phyloP scores from a whole-genome alignment of 2,888 invertebrate genomes.

The Drosophila nigritarsus region DNA sequence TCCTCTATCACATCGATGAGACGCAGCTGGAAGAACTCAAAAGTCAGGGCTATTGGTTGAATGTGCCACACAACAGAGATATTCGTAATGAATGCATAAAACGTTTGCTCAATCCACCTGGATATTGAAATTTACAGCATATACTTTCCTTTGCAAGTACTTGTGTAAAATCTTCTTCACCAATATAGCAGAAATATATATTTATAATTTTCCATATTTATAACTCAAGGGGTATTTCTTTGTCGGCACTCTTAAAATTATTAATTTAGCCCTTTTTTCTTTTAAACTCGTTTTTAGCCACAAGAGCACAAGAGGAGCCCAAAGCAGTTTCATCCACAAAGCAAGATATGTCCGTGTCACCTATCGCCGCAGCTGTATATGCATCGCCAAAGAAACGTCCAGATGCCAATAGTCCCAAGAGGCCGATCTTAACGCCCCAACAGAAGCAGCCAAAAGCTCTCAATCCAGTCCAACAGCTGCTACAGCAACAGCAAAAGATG shows the following conservation, averaged over 20 bases:
- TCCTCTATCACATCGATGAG: conserved; percentile 56
- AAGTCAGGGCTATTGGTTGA: conserved; percentile 43
- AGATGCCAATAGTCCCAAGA: conserved; percentile 13
- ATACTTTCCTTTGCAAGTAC: neutral
- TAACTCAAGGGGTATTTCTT: neutral
- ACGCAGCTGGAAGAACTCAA: conserved; percentile 32
- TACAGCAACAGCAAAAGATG: conserved; percentile 27
- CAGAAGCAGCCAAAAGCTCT: conserved; percentile 16
- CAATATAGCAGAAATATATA: neutral
- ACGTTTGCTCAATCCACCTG: conserved; percentile 56
- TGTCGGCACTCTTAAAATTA: neutral
- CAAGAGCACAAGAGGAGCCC: conserved; percentile 1
- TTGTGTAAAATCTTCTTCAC: neutral
- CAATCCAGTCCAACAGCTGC: conserved; percentile 14
- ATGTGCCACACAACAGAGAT: conserved; percentile 21
- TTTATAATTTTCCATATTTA: neutral
- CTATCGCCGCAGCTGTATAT: conserved; percentile 11
- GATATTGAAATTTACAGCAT: conserved; percentile 38
- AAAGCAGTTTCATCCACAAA: neutral
- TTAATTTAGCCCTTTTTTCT: neutral
- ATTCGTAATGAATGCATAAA: conserved; percentile 48
- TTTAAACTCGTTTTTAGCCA: conserved; percentile 1
- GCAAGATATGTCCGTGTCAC: conserved; percentile 15
- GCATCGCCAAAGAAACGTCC: conserved; percentile 13
- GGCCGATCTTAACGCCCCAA: neutral